Base-by-base conservation (phyloP, 2,888 invertebrate genomes). In the Syrista parreyssii region DNA sequence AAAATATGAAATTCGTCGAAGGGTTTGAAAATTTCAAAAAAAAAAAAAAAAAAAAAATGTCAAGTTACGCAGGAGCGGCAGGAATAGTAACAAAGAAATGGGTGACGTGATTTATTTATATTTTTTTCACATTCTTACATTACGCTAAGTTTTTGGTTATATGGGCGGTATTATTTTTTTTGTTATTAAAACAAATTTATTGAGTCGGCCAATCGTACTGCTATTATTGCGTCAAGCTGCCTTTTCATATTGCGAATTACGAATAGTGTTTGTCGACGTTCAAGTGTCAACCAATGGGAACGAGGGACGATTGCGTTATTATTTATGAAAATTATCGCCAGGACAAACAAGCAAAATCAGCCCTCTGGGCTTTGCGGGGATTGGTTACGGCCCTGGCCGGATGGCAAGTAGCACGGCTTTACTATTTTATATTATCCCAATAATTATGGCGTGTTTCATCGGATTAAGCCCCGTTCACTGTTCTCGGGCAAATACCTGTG, bases 351-450 rank as follows among this genome's bases (percentile, higher is more conserved):
- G 76, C 71, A 11, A 36, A 74, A 33, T 68, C 77, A 73, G 77
- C 77, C 73, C 74, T 73, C 68, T 12, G 74, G 69, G 76, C 40
- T 69, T 75, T 55, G 68, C 40, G n/a, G 36, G 55, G 55, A 55
- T 55, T 55, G 23, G 55, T 1, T 23, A 55, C 9, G 55, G 12
- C 32, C 4, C 74, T 74, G 69, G 75, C 74, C 71, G 74, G 68
- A 75, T 73, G 55, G 68, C 68, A 35, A 31, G 40, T 78, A 35
- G 36, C 12, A 1, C 72, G 73, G 73, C 23, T 68, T 71, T 78
- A 68, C 74, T 75, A 76, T 80, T 80, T 80, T 80, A 80, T 80
- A 78, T 80, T 78, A 80, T 75, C 71, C 78, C 76, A 76, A 80
- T 80, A 80, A 80, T 80, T 78, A 80, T 80, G 74, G 76, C 73